Evolutionary conservation across 2,113 vertebrate genomes (phyloP).

Genomic region (Globicephala melas): DNA sequence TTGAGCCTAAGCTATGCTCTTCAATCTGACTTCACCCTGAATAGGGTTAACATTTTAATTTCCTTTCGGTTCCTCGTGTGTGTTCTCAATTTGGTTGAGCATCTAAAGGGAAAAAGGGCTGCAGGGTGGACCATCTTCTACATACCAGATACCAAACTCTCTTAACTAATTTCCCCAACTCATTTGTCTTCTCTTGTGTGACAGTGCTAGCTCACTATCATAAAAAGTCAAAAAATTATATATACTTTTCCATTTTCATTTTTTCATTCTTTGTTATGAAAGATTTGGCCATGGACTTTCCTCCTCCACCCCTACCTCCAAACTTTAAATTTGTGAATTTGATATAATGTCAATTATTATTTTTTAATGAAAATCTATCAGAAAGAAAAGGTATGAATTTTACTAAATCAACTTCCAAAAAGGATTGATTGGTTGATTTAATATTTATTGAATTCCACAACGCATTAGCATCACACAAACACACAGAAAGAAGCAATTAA

Average conservation of each 20-base stretch:
- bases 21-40: slow-evolving; percentile 2
- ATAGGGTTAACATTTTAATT: not conserved
- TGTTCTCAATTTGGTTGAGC: not conserved
- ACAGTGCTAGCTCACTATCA: not conserved
- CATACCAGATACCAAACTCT: not conserved
- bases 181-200: not conserved
- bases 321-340: slow-evolving; percentile 42
- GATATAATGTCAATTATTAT: not conserved
- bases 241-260: not conserved
- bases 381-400: slow-evolving; percentile 36
- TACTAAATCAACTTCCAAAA: slow-evolving; percentile 55
- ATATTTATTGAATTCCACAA: slow-evolving; percentile 58
- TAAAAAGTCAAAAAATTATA: not conserved
- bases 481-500: slow-evolving; percentile 47
- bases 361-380: slow-evolving; percentile 31
- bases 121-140: not conserved
- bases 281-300: not conserved
- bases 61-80: not conserved
- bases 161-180: not conserved
- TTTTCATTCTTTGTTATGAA: slow-evolving; percentile 14
- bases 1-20: not conserved
- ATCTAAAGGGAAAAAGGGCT: not conserved
- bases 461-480: not conserved
- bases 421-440: slow-evolving; percentile 44
- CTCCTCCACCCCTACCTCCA: not conserved